Conservation (phyloP, 2,797 vertebrate species). For the Protosalanx chinensis region DNA sequence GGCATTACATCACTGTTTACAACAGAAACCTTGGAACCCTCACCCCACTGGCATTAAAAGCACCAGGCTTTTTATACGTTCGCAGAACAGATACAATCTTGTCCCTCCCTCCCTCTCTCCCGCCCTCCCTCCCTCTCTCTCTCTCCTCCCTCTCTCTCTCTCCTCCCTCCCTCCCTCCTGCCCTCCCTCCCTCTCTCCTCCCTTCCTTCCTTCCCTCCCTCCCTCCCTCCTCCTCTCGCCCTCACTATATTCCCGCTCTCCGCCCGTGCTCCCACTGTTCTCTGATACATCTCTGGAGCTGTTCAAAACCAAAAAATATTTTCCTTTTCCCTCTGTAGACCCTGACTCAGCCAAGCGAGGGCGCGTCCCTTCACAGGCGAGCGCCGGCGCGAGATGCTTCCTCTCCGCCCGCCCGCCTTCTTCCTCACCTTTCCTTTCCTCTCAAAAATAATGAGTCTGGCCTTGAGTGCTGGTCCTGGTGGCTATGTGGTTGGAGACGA, state of each 20-base stretch:
- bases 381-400: slow-evolving; percentile 40
- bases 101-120: not conserved
- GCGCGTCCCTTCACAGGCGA: slow-evolving; percentile 36
- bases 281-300: slow-evolving; percentile 24
- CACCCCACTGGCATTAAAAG: not conserved
- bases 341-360: slow-evolving; percentile 33
- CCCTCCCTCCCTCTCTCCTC: not conserved
- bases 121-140: not conserved
- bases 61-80: slow-evolving; percentile 8
- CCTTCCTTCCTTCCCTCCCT: not conserved
- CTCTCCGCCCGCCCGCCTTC: slow-evolving; percentile 43
- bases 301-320: slow-evolving; percentile 26
- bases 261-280: not conserved
- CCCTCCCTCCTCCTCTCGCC: too few species aligned
- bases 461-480: slow-evolving; percentile 53
- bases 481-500: slow-evolving; percentile 52
- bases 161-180: not conserved
- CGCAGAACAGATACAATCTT: slow-evolving; percentile 27
- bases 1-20: not conserved
- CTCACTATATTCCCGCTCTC: too few species aligned
- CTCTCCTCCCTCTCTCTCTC: not conserved
- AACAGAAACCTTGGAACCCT: not conserved
- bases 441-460: slow-evolving; percentile 50
- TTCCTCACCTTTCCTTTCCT: slow-evolving; percentile 29
- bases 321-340: slow-evolving; percentile 17